Evolutionary conservation across 1,140 invertebrate genomes (phyloP).

Genomic region (Drosophila parabipectinata): DNA sequence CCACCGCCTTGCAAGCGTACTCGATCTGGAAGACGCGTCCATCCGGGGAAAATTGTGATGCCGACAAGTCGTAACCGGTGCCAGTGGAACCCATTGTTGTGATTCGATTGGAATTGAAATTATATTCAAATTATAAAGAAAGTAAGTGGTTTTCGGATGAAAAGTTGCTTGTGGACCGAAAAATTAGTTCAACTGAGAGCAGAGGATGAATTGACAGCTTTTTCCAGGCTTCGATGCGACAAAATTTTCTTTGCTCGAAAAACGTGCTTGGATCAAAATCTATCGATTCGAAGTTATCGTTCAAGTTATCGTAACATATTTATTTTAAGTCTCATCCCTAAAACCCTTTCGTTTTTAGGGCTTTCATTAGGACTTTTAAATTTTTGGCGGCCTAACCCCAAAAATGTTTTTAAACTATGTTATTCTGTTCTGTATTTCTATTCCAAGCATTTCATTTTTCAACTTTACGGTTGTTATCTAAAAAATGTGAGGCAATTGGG

Average conservation of each 20-base stretch:
- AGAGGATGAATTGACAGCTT: slow-evolving; percentile 82
- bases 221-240: slow-evolving; percentile 39
- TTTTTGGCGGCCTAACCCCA: too few species aligned
- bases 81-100: slow-evolving; percentile 96
- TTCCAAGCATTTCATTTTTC: too few species aligned
- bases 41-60: slow-evolving; percentile 99
- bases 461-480: neutral
- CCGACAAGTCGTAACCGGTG: slow-evolving; percentile 98
- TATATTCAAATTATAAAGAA: too few species aligned
- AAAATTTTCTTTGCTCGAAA: neutral
- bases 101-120: slow-evolving; percentile 27
- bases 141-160: too few species aligned
- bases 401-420: too few species aligned
- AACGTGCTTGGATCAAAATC: too few species aligned
- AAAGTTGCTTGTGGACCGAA: neutral
- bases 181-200: slow-evolving; percentile 26
- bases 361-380: too few species aligned
- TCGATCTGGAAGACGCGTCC: slow-evolving; percentile 99
- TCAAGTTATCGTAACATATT: too few species aligned
- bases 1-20: slow-evolving; percentile 99
- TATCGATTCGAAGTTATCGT: too few species aligned
- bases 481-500: slow-evolving; percentile 9
- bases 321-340: too few species aligned
- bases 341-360: too few species aligned
- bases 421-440: too few species aligned